Conservation (phyloP, 23 tunicate species). For the Clavelina lepadiformis region DNA sequence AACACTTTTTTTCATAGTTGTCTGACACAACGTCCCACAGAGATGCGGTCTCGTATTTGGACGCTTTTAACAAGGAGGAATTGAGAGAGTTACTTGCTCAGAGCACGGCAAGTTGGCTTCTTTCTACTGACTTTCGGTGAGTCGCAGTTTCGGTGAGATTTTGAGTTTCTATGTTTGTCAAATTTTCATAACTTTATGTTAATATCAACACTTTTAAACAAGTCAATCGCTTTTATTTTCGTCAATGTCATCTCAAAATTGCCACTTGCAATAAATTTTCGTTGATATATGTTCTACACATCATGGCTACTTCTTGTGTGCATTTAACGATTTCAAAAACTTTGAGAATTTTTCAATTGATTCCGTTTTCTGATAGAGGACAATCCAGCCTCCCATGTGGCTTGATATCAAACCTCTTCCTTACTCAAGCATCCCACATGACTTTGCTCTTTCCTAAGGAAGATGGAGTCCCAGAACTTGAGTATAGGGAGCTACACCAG, state of each 20-base stretch:
- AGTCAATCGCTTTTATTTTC: too few relatives aligned
- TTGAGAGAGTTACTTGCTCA: slow-evolving; percentile 71
- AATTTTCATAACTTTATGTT: too few relatives aligned
- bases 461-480: slow-evolving; percentile 37
- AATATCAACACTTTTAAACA: too few relatives aligned
- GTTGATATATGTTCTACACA: too few relatives aligned
- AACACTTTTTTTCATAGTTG: slow-evolving; percentile 1
- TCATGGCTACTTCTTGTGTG: background rate
- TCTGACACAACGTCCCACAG: slow-evolving; percentile 22
- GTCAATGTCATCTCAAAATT: too few relatives aligned
- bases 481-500: slow-evolving; percentile 88
- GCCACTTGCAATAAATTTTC: too few relatives aligned
- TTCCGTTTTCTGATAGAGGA: slow-evolving; percentile 51
- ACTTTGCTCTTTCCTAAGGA: slow-evolving; percentile 73
- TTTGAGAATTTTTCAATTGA: background rate
- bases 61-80: slow-evolving; percentile 63
- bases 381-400: slow-evolving; percentile 52
- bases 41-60: slow-evolving; percentile 55
- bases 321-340: background rate
- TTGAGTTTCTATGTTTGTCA: too few relatives aligned
- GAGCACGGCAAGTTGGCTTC: slow-evolving; percentile 79
- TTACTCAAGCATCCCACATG: slow-evolving; percentile 52
- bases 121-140: slow-evolving; percentile 80
- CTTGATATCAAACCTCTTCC: slow-evolving; percentile 42
- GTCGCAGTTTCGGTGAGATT: too few relatives aligned